These are phyloP conservation scores for Leuciscus waleckii DNA, from an alignment of 2,797 vertebrate genomes.

Conservation along the genomic window DNA sequence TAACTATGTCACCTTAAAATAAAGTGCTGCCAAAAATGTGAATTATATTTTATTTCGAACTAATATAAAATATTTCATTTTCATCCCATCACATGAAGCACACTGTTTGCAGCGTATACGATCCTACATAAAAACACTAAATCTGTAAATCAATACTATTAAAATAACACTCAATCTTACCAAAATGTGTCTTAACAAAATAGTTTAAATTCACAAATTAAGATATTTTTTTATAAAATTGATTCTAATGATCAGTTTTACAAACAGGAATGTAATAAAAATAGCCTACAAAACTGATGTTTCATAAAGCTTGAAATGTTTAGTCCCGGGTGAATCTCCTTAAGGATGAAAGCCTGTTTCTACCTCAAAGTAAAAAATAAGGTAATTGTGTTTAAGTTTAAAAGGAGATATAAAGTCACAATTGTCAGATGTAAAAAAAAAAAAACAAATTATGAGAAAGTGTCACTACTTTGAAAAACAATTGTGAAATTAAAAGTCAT, in stretches of 20 bases:
- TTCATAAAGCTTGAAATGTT: background rate
- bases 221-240: too few species aligned
- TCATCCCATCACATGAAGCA: background rate
- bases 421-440: background rate
- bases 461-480: background rate
- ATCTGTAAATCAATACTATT: background rate
- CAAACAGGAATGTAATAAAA: background rate
- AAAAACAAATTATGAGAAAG: background rate
- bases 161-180: background rate
- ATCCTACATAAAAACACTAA: background rate
- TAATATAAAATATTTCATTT: background rate
- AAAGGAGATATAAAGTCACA: background rate
- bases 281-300: background rate
- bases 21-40: too few species aligned
- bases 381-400: background rate
- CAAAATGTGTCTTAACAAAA: background rate
- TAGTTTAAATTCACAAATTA: background rate
- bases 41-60: background rate
- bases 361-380: background rate
- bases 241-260: background rate
- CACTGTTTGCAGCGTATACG: background rate
- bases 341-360: background rate
- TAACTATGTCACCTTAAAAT: too few species aligned
- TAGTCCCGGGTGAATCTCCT: background rate
- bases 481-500: background rate